Conservation (phyloP, 2,888 invertebrate genomes). For the Trissonchulus sp. region DNA sequence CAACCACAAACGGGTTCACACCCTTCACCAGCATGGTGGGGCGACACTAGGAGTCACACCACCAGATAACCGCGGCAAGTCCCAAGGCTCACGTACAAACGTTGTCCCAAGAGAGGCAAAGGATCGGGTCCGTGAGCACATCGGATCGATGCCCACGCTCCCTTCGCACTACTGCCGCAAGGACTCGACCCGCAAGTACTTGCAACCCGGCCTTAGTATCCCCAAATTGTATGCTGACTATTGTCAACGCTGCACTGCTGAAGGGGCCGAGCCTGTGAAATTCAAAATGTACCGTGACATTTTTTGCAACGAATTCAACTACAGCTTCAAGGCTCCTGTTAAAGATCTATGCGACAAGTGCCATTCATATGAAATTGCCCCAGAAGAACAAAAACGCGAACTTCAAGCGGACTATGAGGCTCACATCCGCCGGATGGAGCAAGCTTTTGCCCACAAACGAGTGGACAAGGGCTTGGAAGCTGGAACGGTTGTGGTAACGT, state of each 20-base stretch:
- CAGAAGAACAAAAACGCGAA: background rate
- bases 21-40: background rate
- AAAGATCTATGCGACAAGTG: background rate
- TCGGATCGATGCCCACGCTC: background rate
- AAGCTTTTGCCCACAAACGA: too few species aligned
- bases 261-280: background rate
- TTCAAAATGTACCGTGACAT: background rate
- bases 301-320: background rate
- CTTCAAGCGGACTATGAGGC: background rate
- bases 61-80: background rate
- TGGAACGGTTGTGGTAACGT: too few species aligned
- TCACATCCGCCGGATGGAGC: too few species aligned
- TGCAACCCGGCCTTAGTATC: background rate
- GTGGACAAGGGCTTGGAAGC: too few species aligned
- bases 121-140: background rate
- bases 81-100: background rate
- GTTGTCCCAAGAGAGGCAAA: background rate
- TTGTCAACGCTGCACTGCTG: too few species aligned
- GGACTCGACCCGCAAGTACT: background rate
- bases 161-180: background rate
- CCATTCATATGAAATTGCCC: background rate
- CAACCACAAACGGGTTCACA: background rate
- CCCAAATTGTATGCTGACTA: background rate
- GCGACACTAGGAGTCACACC: background rate
- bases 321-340: background rate